Evolutionary conservation across 2,113 vertebrate species (phyloP), one percentile per base, ranked within the genome.

Genomic region (Phoxinus phoxinus): DNA sequence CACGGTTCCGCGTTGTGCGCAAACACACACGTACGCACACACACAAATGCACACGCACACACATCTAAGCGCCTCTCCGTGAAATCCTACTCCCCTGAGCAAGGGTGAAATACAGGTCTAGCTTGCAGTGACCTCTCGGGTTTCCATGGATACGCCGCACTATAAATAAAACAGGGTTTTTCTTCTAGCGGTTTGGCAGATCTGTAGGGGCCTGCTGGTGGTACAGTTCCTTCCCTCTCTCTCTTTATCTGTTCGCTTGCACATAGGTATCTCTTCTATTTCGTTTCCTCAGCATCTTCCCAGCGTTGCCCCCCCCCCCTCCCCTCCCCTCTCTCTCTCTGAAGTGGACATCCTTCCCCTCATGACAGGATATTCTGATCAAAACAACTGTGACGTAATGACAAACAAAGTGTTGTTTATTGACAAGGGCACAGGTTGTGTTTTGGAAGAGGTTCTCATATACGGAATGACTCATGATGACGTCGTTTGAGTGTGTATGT

Each of bases 151-250:
- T 95, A 96, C 95, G 92, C 90, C 91, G 95, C 94, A 95, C 95
- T 96, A 96, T 96, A 96, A 96, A 96, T 95, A 96, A 96, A 96
- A 95, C 95, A 95, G 93, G 94, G 95, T 94, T 96, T 96, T 96
- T 95, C 87, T 90, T 85, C 86, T 87, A 94, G 95, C 95, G 94
- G 95, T 95, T 96, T 95, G 88, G 89, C 85, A 86, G 81, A 65
- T 69, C 85, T 86, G 59, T 82, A 86, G 85, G 86, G 88, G 87
- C 87, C 89, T 89, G 88, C 83, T 86, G 87, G 89, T 89, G 79
- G 61, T 87, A 85, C 74, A 27, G 77, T 79, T 87, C 83, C 78
- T 83, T 56, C 86, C 59, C 80, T 56, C 79, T 61, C 23, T 71
- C 53, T 75, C 78, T 75, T 35, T 37, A 56, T 67, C 27, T 19